These are phyloP conservation scores for Odontomachus brunneus DNA, from an alignment of 1,140 invertebrate species.

Conservation along the genomic window DNA sequence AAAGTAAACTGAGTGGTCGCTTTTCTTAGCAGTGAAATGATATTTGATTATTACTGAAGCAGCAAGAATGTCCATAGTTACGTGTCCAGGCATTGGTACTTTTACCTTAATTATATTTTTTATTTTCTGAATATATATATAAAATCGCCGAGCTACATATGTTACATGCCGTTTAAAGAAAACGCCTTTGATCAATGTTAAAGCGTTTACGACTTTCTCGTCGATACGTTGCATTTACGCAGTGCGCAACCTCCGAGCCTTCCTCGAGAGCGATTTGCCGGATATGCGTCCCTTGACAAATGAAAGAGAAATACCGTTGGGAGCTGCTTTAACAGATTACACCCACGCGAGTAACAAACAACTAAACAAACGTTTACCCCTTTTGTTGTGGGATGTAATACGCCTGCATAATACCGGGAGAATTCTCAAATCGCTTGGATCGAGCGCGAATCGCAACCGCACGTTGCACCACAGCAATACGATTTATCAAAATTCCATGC, in stretches of 20 bases:
- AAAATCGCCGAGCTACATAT: no score
- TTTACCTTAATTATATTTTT: no score
- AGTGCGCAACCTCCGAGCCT: constrained; percentile 9
- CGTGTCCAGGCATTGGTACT: no score
- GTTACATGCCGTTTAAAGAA: background rate
- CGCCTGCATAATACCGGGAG: background rate
- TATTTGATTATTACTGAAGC: no score
- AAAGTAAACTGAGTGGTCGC: no score
- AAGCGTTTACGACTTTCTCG: no score
- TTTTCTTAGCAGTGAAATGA: no score
- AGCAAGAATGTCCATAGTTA: no score
- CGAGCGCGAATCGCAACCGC: background rate
- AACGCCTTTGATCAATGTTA: background rate
- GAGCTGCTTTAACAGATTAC: background rate
- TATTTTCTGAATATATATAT: no score
- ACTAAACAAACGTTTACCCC: background rate
- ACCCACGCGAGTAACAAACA: background rate
- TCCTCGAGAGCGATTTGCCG: constrained; percentile 36
- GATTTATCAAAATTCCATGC: background rate
- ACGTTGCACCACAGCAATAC: background rate
- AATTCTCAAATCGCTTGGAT: constrained; percentile 14
- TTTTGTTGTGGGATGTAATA: background rate
- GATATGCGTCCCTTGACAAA: constrained; percentile 19
- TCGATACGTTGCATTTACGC: background rate
- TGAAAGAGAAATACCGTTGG: constrained; percentile 24